Conservation (phyloP, 2,888 invertebrate genomes). For the Sarcophaga carnaria region DNA sequence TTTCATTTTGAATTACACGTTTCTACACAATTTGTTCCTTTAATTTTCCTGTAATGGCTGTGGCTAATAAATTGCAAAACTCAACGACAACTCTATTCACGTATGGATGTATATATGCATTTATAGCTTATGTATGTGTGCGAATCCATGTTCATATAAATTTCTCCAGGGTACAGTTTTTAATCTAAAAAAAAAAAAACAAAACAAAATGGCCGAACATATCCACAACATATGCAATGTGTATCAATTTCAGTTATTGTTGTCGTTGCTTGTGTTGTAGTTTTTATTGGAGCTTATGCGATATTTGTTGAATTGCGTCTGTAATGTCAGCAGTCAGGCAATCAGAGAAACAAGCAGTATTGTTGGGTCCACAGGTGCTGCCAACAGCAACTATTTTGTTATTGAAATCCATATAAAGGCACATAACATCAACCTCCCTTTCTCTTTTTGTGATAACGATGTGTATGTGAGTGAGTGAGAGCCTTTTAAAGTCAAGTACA, state of each 20-base stretch:
- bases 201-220: constrained; percentile 3
- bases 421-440: too few relatives aligned
- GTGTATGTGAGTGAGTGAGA: too few relatives aligned
- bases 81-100: background rate
- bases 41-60: too few relatives aligned
- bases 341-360: too few relatives aligned
- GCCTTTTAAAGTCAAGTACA: too few relatives aligned
- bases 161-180: constrained; percentile 51
- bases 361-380: constrained; percentile 4
- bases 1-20: too few relatives aligned
- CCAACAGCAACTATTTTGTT: background rate
- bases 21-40: too few relatives aligned
- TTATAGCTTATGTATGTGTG: background rate
- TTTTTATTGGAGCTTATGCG: constrained; percentile 17
- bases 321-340: constrained; percentile 27
- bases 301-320: constrained; percentile 56
- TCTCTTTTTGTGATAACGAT: too few relatives aligned
- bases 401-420: too few relatives aligned
- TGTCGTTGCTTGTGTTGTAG: constrained; percentile 5
- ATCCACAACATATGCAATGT: too few relatives aligned
- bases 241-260: background rate
- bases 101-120: background rate
- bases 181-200: constrained; percentile 20
- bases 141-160: constrained; percentile 37
- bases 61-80: too few relatives aligned